A percentile compares a stretch with the other conserved stretches of the same genome.
Evolutionary conservation across 1,140 invertebrate species (phyloP).

Genomic region (Scaptomyza graminum): DNA sequence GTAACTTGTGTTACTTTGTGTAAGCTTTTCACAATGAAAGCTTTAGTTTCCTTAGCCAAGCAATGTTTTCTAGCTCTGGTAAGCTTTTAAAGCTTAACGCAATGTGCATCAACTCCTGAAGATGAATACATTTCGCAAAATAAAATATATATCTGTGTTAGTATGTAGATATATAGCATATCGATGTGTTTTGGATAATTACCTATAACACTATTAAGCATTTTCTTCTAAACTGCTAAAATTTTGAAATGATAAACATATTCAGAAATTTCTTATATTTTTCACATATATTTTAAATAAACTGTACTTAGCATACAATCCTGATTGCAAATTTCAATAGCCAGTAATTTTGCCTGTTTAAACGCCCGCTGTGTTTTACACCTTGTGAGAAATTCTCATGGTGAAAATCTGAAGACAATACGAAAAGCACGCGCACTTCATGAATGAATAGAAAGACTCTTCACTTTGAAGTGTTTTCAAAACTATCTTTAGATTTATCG

Average conservation of each 20-base stretch:
- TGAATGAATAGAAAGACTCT: background rate
- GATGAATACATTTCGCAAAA: no score
- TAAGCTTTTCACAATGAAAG: background rate
- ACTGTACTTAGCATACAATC: no score
- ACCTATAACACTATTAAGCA: no score
- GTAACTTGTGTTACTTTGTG: background rate
- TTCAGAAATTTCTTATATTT: background rate
- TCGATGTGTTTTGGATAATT: no score
- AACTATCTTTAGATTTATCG: background rate
- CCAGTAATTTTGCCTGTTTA: no score
- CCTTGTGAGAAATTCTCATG: background rate
- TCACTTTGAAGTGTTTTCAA: conserved; percentile 1
- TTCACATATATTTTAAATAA: background rate
- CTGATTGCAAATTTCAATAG: no score
- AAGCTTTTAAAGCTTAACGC: background rate
- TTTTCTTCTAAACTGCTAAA: background rate
- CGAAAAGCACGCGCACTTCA: background rate
- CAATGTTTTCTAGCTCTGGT: background rate
- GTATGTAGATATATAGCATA: no score
- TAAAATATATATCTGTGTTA: no score
- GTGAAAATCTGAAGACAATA: background rate
- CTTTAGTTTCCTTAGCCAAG: background rate
- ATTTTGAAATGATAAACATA: background rate
- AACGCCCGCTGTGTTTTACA: background rate
- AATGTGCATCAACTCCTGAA: background rate